Percentiles rank a stretch among this genome's conserved stretches.
These are phyloP conservation scores for Endotricha flammealis DNA, from an alignment of 2,888 invertebrate species.

Conservation along the genomic window DNA sequence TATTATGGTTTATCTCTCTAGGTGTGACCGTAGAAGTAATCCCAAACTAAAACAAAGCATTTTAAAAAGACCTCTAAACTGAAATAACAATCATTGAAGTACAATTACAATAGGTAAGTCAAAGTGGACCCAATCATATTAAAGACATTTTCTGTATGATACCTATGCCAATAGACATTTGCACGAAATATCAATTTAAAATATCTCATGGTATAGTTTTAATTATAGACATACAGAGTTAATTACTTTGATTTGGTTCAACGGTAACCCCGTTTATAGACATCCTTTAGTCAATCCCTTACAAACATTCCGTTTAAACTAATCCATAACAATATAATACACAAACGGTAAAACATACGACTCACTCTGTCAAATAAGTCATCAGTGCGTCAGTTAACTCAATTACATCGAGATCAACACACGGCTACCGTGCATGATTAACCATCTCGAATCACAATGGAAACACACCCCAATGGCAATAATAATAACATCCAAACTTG, in stretches of 20 bases:
- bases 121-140: too few relatives aligned
- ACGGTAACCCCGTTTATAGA: neutral
- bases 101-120: too few relatives aligned
- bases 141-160: too few relatives aligned
- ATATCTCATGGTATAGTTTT: too few relatives aligned
- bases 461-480: slow-evolving; percentile 41
- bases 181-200: too few relatives aligned
- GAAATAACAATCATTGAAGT: too few relatives aligned
- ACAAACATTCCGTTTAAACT: slow-evolving; percentile 39
- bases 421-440: slow-evolving; percentile 72
- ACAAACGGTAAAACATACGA: slow-evolving; percentile 55
- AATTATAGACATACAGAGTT: too few relatives aligned
- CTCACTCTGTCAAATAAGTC: slow-evolving; percentile 75
- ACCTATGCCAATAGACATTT: too few relatives aligned
- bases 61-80: too few relatives aligned
- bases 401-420: slow-evolving; percentile 76
- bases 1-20: too few relatives aligned
- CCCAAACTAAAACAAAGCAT: too few relatives aligned
- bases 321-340: slow-evolving; percentile 50
- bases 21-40: too few relatives aligned
- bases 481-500: slow-evolving; percentile 47
- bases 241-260: neutral
- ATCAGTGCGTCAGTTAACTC: slow-evolving; percentile 75
- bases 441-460: slow-evolving; percentile 31
- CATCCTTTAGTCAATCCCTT: slow-evolving; percentile 8